phyloP scores from a whole-genome alignment of 2,888 invertebrate genomes.

The Deilephila elpenor region DNA sequence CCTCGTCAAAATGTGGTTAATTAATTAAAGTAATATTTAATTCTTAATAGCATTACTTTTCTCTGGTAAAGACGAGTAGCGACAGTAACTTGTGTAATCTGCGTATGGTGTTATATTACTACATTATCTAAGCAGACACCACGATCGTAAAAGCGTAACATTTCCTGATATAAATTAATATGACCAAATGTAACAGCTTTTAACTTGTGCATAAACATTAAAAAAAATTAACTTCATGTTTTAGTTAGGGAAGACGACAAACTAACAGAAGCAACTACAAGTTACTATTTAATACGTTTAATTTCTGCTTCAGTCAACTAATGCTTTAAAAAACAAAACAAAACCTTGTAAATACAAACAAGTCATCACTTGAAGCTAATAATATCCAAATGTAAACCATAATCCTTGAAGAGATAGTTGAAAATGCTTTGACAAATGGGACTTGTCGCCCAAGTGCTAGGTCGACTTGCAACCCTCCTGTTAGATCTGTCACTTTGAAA shows the following conservation, averaged over 20 bases:
- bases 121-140: not conserved
- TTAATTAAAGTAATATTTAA: too few relatives aligned
- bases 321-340: constrained; percentile 1
- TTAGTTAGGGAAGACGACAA: not conserved
- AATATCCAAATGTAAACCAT: not conserved
- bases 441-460: not conserved
- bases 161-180: not conserved
- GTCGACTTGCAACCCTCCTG: constrained; percentile 13
- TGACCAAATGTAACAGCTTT: not conserved
- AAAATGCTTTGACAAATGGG: not conserved
- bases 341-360: constrained; percentile 3
- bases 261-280: not conserved
- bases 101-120: too few relatives aligned
- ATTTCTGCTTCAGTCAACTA: not conserved
- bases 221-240: not conserved
- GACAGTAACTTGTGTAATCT: too few relatives aligned
- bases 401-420: not conserved
- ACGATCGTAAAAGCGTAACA: not conserved
- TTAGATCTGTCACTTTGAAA: constrained; percentile 21
- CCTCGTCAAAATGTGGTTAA: too few relatives aligned
- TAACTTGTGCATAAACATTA: not conserved
- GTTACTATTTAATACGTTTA: not conserved
- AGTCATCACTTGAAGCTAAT: not conserved
- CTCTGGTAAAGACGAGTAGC: too few relatives aligned
- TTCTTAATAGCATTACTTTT: too few relatives aligned